Percentiles rank a stretch among this genome's conserved stretches.
Conservation (phyloP, 2,113 vertebrate species). For the Carollia perspicillata region DNA sequence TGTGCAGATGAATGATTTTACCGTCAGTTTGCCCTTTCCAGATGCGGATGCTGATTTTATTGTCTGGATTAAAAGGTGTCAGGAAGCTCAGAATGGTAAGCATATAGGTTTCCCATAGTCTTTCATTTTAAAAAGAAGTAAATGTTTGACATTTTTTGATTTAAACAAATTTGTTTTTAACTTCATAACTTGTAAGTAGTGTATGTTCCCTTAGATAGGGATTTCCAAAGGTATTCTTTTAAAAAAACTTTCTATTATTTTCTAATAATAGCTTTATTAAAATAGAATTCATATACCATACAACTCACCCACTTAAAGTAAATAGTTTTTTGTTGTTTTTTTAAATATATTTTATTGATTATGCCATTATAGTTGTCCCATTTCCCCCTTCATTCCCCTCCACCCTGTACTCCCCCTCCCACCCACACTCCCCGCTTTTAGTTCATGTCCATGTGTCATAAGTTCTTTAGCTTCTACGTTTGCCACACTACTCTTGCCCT, state of each 20-base stretch:
- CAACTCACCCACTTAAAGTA: neutral
- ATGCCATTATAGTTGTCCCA: too few species aligned
- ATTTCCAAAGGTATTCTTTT: neutral
- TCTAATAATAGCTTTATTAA: neutral
- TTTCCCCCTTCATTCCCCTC: too few species aligned
- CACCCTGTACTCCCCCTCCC: too few species aligned
- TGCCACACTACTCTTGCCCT: too few species aligned
- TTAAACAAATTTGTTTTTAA: constrained; percentile 20
- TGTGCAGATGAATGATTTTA: constrained; percentile 10
- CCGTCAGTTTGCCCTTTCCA: constrained; percentile 69
- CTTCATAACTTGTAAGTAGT: neutral
- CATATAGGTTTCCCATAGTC: neutral
- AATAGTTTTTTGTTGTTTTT: neutral
- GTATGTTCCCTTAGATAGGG: neutral
- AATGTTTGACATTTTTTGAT: neutral
- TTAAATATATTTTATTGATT: too few species aligned
- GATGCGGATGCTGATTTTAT: constrained; percentile 86
- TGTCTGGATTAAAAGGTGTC: constrained; percentile 92
- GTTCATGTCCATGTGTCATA: too few species aligned
- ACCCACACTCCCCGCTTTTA: too few species aligned
- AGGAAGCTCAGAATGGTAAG: constrained; percentile 90
- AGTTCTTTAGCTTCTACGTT: too few species aligned
- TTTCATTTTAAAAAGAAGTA: constrained; percentile 33
- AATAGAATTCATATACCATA: neutral
- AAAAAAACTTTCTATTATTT: neutral